These are phyloP conservation scores for Drosophila neoperkinsi DNA, from an alignment of 2,888 invertebrate species.

Conservation along the genomic window DNA sequence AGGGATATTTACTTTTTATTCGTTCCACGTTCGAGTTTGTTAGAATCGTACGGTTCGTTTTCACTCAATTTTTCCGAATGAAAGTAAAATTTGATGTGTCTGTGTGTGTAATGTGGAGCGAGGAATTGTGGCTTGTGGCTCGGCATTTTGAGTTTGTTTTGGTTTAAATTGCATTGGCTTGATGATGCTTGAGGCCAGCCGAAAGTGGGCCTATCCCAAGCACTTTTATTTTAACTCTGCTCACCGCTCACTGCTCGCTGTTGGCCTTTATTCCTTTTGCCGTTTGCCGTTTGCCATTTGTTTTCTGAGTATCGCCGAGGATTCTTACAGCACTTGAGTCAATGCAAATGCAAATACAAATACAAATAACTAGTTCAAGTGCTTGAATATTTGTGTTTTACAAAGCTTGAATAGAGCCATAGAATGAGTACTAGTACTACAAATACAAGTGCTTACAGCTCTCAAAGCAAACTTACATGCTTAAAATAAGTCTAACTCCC, in stretches of 20 bases:
- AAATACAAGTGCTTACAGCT: conserved; percentile 15
- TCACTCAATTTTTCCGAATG: conserved; percentile 76
- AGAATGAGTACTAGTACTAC: background rate
- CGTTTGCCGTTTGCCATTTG: conserved; percentile 22
- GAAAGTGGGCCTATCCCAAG: conserved; percentile 81
- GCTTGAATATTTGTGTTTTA: conserved; percentile 30
- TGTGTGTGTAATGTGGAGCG: background rate
- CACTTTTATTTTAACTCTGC: conserved; percentile 59
- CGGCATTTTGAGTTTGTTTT: conserved; percentile 79
- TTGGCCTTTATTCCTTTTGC: conserved; percentile 6
- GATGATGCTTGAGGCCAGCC: conserved; percentile 61
- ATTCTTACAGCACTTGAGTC: conserved; percentile 51
- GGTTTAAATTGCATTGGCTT: conserved; percentile 78
- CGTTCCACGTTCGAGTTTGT: conserved; percentile 8
- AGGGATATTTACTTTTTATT: conserved; percentile 63
- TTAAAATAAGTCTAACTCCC: background rate
- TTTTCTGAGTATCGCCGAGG: conserved; percentile 38
- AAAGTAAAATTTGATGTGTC: conserved; percentile 68
- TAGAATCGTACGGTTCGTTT: conserved; percentile 56
- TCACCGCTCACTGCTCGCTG: conserved; percentile 1
- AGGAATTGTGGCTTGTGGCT: conserved; percentile 36
- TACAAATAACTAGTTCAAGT: conserved; percentile 62
- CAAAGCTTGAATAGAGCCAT: conserved; percentile 17
- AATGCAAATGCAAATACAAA: conserved; percentile 51
- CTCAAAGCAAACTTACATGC: conserved; percentile 9